Base-by-base conservation (phyloP, 2,113 vertebrate genomes). In the Cynoglossus semilaevis region DNA sequence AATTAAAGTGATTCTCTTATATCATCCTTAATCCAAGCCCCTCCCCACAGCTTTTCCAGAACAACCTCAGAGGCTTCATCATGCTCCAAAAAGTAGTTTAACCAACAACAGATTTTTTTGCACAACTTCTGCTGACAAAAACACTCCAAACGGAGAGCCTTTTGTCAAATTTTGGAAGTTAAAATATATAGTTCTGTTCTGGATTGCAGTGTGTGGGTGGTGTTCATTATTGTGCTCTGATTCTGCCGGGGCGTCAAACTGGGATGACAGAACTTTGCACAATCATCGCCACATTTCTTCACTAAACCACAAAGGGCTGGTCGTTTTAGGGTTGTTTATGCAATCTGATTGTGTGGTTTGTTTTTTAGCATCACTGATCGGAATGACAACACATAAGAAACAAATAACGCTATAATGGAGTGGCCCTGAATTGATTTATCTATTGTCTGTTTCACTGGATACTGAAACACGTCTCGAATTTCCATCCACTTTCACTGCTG, bases 201-300 rank as follows among this genome's bases (percentile, higher is more conserved):
- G 63, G 34, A 78, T 80, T 76, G 61, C 66, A 18, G 47, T 34
- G 1, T 51, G 73, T 79, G 73, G 76, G 78, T 17, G 70, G 67
- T 44, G 45, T 60, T 76, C 57, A 47, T 71, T 66, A 58, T 45
- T 29, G 2, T 48, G 54, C 69, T 58, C n/a, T 44, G 65, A 54
- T 70, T 65, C n/a, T 67, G 72, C 76, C 51, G 58, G 15, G 63
- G 63, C 43, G 45, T 63, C 14, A 14, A 53, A 63, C 55, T 55
- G 15, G 18, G 51, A 74, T 70, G 59, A 59, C 59, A 78, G 57
- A 76, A 57, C 55, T 43, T 43, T 50, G 18, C 54, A 55, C 50
- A 59, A 63, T 51, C 36, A 44, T 17, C 43, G 18, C 9, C 37
- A 22, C 29, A 7, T 45, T 59, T 51, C 38, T 51, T 37, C 11